Percentiles rank a stretch among this genome's conserved stretches.
Evolutionary conservation across 2,113 vertebrate genomes (phyloP).

Genomic region (Lophochroa leadbeateri): DNA sequence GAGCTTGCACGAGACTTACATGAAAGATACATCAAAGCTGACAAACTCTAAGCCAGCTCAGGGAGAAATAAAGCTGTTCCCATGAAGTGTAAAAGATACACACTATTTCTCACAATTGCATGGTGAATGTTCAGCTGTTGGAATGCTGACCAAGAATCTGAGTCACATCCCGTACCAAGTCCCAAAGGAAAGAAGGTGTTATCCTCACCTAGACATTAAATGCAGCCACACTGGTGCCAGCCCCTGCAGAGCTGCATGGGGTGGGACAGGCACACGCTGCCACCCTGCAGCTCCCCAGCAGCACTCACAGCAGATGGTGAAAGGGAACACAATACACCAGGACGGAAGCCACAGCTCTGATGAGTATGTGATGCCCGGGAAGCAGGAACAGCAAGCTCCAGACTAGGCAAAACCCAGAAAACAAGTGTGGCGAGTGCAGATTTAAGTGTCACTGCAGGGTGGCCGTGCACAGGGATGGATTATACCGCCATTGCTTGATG

Average conservation of each 20-base stretch:
- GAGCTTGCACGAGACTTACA: not conserved
- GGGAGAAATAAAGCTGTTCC: not conserved
- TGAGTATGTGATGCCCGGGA: accelerated
- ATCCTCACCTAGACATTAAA: not conserved
- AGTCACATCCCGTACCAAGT: not conserved
- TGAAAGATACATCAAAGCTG: not conserved
- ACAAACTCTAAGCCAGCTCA: not conserved
- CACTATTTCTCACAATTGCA: accelerated
- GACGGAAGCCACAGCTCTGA: not conserved
- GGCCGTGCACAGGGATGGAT: not conserved
- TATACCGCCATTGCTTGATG: not conserved
- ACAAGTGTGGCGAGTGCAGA: accelerated
- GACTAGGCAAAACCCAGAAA: not conserved
- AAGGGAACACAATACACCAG: not conserved
- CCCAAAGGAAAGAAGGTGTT: not conserved
- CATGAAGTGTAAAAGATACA: not conserved
- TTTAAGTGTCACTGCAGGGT: not conserved
- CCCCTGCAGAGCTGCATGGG: not conserved
- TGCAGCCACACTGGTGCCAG: not conserved
- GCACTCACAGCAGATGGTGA: not conserved
- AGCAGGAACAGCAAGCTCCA: not conserved
- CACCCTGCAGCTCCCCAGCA: not conserved
- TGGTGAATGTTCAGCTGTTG: accelerated
- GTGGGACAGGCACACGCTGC: not conserved
- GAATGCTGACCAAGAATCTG: accelerated